Evolutionary conservation across 2,113 vertebrate species (phyloP).

Genomic region (Phylloscopus trochilus): DNA sequence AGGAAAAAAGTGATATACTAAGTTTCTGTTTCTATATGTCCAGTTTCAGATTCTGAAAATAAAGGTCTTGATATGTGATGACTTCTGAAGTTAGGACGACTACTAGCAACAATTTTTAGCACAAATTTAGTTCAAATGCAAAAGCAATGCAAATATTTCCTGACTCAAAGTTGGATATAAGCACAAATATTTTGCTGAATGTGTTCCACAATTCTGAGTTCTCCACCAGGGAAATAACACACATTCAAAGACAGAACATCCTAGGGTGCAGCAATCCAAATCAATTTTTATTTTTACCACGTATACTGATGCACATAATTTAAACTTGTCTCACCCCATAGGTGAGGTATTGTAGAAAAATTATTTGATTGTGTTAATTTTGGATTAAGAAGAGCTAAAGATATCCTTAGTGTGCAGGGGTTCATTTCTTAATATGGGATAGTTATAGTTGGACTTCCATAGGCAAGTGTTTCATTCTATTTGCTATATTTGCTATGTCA

Average conservation of each 20-base stretch:
- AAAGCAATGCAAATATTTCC: not conserved
- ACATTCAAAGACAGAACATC: not conserved
- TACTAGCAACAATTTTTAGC: not conserved
- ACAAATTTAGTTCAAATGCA: not conserved
- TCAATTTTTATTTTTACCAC: not conserved
- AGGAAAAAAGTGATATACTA: not conserved
- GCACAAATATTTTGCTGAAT: not conserved
- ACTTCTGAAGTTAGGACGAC: not conserved
- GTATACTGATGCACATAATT: not conserved
- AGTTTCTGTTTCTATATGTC: not conserved
- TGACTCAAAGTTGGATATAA: not conserved
- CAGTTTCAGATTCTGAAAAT: not conserved
- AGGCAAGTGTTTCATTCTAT: not conserved
- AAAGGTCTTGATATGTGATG: not conserved
- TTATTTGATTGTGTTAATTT: not conserved
- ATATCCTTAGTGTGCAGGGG: not conserved
- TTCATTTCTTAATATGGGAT: not conserved
- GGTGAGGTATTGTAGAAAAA: not conserved
- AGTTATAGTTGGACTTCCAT: not conserved
- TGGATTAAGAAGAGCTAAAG: not conserved
- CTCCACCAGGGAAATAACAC: not conserved
- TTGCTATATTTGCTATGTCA: not conserved
- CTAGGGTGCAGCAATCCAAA: not conserved
- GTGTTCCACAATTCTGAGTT: not conserved
- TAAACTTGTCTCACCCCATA: not conserved